Conservation (phyloP, 2,888 invertebrate species). For the Hemithea aestivaria region DNA sequence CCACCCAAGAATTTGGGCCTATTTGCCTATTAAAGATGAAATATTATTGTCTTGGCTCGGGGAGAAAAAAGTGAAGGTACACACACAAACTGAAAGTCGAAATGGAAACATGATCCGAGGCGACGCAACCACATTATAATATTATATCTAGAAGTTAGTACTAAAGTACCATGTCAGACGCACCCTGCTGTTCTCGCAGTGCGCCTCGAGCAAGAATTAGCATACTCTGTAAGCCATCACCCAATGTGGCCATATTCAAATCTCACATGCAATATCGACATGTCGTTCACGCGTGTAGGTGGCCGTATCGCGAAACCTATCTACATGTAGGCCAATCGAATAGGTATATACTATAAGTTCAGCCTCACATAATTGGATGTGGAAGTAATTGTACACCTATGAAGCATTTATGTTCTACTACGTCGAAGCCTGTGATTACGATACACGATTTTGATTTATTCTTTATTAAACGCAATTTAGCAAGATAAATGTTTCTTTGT, state of each 20-base stretch:
- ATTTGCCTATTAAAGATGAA: no score
- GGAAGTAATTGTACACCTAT: conserved; percentile 61
- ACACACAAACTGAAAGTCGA: no score
- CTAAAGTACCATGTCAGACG: conserved; percentile 32
- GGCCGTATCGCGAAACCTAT: conserved; percentile 59
- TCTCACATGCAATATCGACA: conserved; percentile 53
- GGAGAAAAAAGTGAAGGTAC: no score
- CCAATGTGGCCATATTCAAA: conserved; percentile 46
- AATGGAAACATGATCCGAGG: no score
- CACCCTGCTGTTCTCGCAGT: conserved; percentile 29
- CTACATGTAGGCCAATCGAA: conserved; percentile 58
- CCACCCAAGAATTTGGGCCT: no score
- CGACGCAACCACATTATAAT: conserved; percentile 27
- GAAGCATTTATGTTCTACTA: conserved; percentile 56
- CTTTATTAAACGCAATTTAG: conserved; percentile 60
- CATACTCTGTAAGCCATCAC: conserved; percentile 38
- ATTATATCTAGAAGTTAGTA: no score
- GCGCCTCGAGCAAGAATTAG: conserved; percentile 50
- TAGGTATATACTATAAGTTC: conserved; percentile 50
- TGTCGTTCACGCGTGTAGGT: conserved; percentile 57
- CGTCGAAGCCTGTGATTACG: conserved; percentile 56
- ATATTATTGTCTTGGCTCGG: no score
- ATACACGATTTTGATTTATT: conserved; percentile 57
- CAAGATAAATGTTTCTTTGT: conserved; percentile 50
- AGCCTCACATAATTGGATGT: conserved; percentile 55